phyloP scores from a whole-genome alignment of 1,140 invertebrate species.

The Oedothorax gibbosus region DNA sequence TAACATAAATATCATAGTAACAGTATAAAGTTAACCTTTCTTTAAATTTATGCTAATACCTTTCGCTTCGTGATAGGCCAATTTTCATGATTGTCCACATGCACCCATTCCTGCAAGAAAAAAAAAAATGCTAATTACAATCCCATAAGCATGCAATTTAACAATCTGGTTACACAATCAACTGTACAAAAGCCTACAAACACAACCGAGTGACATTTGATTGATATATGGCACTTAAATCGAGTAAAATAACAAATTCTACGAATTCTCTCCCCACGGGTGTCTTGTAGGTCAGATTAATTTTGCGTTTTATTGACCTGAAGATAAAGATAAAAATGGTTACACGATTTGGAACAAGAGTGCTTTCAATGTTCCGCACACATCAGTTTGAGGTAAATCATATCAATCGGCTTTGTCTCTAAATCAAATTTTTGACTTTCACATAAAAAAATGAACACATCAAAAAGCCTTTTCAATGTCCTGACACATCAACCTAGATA shows the following conservation, averaged over 20 bases:
- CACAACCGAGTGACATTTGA: conserved; percentile 25
- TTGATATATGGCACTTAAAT: conserved; percentile 30
- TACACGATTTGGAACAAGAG: no score
- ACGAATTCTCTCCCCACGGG: conserved; percentile 9
- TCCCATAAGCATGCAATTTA: conserved; percentile 15
- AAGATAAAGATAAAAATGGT: conserved; percentile 18
- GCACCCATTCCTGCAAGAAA: conserved; percentile 38
- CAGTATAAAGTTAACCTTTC: no score
- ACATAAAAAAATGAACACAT: no score
- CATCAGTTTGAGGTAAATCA: no score
- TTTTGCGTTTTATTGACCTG: conserved; percentile 42
- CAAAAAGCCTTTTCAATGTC: no score
- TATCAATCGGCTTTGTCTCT: no score
- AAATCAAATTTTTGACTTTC: no score
- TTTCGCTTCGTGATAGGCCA: conserved; percentile 23
- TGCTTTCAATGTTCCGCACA: no score
- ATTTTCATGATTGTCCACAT: conserved; percentile 43
- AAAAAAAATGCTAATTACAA: conserved; percentile 48
- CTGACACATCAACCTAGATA: no score
- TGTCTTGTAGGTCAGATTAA: conserved; percentile 50
- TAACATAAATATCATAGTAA: no score
- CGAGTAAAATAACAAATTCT: not conserved
- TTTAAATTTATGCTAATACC: conserved; percentile 21
- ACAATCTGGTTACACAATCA: conserved; percentile 25
- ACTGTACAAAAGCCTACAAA: conserved; percentile 8